Evolutionary conservation across 2,797 vertebrate genomes (phyloP).

Genomic region (Antrozous pallidus): DNA sequence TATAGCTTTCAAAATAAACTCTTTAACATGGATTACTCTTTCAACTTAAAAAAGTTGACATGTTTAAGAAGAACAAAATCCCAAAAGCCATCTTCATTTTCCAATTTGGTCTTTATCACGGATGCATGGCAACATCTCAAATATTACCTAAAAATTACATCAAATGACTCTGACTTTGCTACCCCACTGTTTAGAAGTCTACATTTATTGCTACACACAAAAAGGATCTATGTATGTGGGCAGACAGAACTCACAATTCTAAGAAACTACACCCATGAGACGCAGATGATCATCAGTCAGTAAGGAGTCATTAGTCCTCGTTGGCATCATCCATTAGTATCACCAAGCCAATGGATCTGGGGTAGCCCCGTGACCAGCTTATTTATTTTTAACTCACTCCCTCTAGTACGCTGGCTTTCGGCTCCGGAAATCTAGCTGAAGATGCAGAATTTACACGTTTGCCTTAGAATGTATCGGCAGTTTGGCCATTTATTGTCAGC

Average conservation of each 20-base stretch:
- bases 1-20: background rate
- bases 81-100: background rate
- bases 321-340: background rate
- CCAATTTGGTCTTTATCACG: background rate
- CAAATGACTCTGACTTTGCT: background rate
- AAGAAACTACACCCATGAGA: background rate
- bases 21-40: background rate
- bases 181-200: background rate
- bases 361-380: background rate
- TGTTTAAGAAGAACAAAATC: background rate
- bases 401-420: background rate
- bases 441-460: background rate
- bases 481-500: background rate
- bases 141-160: background rate
- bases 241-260: slow-evolving; percentile 10
- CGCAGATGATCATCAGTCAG: background rate
- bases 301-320: background rate
- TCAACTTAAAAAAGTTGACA: background rate
- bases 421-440: background rate
- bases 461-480: background rate
- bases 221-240: background rate
- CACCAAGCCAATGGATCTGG: background rate
- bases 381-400: background rate
- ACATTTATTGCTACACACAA: background rate
- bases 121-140: background rate